Evolutionary conservation across 2,797 vertebrate genomes (phyloP), one percentile per base, ranked within the genome.

Genomic region (Potorous gilbertii): DNA sequence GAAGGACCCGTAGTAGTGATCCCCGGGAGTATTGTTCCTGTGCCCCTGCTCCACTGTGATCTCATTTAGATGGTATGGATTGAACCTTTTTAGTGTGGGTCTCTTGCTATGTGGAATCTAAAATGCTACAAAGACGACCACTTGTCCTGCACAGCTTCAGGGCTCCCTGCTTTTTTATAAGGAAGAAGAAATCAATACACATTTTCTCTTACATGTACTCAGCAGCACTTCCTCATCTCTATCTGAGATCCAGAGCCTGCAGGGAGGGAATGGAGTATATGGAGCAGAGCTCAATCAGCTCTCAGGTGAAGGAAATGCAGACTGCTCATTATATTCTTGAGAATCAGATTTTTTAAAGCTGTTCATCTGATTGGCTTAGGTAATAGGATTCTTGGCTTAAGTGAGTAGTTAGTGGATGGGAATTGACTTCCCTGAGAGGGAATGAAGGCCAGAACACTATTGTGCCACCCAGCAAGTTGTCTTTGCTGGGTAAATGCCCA

Each of bases 131-230:
- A 24, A 96, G 96, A 97, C 0, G 46, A 93, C 91, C 97, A 66
- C 92, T 98, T 98, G 97, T 97, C 97, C 96, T 95, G 92, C 91
- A 87, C 0, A 91, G 96, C 97, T 97, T 93, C 94, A 93, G 0
- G 92, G 96, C 97, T 97, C 96, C 95, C 95, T 98, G 97, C 97
- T 97, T 95, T 95, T 94, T 96, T 96, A 92, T 97, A 96, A 97
- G 96, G 97, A 96, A 95, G 95, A 94, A 97, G 96, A 97, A 97
- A 97, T 97, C 97, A 96, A 97, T 98, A 97, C 96, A 95, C 96
- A 94, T 97, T 98, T 98, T 98, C 97, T 98, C 97, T 95, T 95
- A 55, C 96, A 34, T 34, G 92, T 93, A 92, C 96, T 96, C 92
- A 93, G 97, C 96, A 96, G 96, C 66, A 12, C 74, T 54, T 54